Base-by-base conservation (phyloP, 2,113 vertebrate species). In the Turdus rufiventris region DNA sequence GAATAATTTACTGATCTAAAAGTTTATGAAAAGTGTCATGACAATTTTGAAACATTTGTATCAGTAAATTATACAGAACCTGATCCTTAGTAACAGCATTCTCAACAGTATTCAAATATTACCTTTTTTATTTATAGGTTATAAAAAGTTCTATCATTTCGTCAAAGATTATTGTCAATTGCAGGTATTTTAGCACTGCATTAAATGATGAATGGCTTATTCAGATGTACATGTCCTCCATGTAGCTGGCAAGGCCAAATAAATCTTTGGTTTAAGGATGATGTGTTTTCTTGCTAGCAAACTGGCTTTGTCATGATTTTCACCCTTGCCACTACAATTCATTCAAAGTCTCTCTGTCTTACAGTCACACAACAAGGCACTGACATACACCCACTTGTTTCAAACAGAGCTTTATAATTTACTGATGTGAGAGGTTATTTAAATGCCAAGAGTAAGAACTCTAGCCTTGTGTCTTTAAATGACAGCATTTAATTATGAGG, bases 381-480 rank as follows among this genome's bases (percentile, higher is more conserved):
- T 76, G 62, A 77, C 50, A 91, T 43, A 42, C 38, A 57, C 21
- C 40, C 42, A 45, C 73, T 72, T 91, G 34, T 76, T 89, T 93
- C 74, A 74, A 45, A 86, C 62, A 70, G 10, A 89, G 70, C 67
- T 86, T 87, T 87, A 60, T 78, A 82, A 85, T 93, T 82, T 91
- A 71, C 48, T 89, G 66, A 25, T 92, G 71, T 89, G 38, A 93
- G 61, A 82, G 70, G 87, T 89, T 93, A 88, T 93, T 93, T 93
- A 90, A 91, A 91, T 85, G 47, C 62, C 66, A 82, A 53, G 47
- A 79, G 18, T 53, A 92, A 72, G 79, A 93, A 90, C 66, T 88
- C 72, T 54, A 77, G 73, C 60, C 38, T 87, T 43, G 60, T 58
- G 36, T 45, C 80, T 92, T 93, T 76, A 92, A 91, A 66, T 34